Percentiles rank a stretch among this genome's conserved stretches.
These are phyloP conservation scores for Drosophila mercatorum DNA, from an alignment of 2,888 invertebrate genomes.

Conservation along the genomic window DNA sequence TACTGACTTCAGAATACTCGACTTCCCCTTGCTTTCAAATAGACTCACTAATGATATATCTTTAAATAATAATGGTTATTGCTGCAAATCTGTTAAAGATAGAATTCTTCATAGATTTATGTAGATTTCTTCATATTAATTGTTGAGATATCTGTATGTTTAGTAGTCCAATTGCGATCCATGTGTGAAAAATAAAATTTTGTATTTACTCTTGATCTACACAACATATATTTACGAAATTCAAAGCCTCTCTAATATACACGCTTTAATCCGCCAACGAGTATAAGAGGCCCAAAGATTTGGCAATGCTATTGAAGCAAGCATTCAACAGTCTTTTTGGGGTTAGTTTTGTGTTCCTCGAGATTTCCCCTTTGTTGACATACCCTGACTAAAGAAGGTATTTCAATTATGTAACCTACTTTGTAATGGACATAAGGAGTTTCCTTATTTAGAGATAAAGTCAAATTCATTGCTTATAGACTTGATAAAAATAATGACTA, in stretches of 20 bases:
- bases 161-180: too few species aligned
- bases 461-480: too few species aligned
- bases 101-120: too few species aligned
- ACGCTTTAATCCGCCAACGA: not conserved
- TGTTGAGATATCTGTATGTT: not conserved
- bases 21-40: not conserved
- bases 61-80: too few species aligned
- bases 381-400: not conserved
- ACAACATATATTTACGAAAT: not conserved
- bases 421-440: not conserved
- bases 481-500: too few species aligned
- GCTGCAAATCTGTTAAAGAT: too few species aligned
- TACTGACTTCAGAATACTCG: not conserved
- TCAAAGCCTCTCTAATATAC: not conserved
- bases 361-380: conserved; percentile 14
- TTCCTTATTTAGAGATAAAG: too few species aligned
- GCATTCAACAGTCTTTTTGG: conserved; percentile 42
- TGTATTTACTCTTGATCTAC: not conserved
- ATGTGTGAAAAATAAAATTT: not conserved
- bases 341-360: conserved; percentile 67
- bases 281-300: conserved; percentile 32
- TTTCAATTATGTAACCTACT: not conserved
- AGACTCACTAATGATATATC: not conserved
- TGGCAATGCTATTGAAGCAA: conserved; percentile 38
- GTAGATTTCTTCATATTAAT: too few species aligned